Evolutionary conservation across 1,140 invertebrate genomes (phyloP).

Genomic region (Bombus huntii): DNA sequence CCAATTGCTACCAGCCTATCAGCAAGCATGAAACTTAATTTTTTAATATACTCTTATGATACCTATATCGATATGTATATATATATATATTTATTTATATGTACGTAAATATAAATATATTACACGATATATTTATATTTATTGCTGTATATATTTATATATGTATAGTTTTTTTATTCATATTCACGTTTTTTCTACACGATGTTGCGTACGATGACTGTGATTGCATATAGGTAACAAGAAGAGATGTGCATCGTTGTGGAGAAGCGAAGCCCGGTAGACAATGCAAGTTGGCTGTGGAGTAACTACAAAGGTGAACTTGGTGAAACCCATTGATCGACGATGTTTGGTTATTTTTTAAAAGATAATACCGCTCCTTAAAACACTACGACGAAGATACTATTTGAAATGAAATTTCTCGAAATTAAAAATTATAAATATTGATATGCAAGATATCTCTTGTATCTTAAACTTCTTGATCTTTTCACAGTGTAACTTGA

Average conservation of each 20-base stretch:
- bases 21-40: conserved; percentile 77
- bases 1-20: conserved; percentile 77
- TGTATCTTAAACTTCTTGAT: too few relatives aligned
- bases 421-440: not conserved
- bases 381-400: not conserved
- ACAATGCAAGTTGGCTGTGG: conserved; percentile 5
- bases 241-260: conserved; percentile 45
- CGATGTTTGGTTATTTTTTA: not conserved
- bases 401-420: not conserved
- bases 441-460: not conserved
- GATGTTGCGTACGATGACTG: conserved; percentile 32
- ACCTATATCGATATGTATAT: conserved; percentile 54
- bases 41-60: conserved; percentile 60
- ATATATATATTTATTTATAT: not conserved
- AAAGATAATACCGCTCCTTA: not conserved
- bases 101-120: not conserved
- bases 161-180: conserved; percentile 35
- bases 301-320: not conserved
- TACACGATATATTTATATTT: not conserved
- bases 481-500: too few relatives aligned
- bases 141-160: not conserved
- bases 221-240: conserved; percentile 56
- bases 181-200: conserved; percentile 40
- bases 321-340: not conserved
- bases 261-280: conserved; percentile 44